A percentile compares a stretch with the other conserved stretches of the same genome.
These are phyloP conservation scores for Metridium senile DNA, from an alignment of 92 coral and sea anemone species.

Conservation along the genomic window DNA sequence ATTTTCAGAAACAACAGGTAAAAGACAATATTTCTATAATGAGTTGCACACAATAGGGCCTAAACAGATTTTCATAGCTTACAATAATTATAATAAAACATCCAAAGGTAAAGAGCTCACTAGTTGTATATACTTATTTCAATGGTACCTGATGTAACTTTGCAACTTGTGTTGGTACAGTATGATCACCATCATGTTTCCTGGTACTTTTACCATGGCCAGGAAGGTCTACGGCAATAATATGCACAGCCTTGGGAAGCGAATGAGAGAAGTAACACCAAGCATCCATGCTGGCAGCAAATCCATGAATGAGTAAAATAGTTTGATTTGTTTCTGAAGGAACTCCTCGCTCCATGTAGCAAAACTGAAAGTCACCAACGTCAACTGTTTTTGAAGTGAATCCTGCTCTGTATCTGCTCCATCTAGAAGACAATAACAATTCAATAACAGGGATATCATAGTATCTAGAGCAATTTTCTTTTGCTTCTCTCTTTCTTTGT, in stretches of 20 bases:
- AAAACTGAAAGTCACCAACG: slow-evolving; percentile 72
- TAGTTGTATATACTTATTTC: too few relatives aligned
- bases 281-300: slow-evolving; percentile 73
- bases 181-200: slow-evolving; percentile 79
- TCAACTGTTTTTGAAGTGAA: slow-evolving; percentile 56
- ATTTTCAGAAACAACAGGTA: too few relatives aligned
- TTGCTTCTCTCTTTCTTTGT: background rate
- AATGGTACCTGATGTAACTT: slow-evolving; percentile 95
- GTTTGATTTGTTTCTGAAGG: slow-evolving; percentile 41
- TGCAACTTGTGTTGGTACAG: slow-evolving; percentile 71
- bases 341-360: slow-evolving; percentile 78
- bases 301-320: slow-evolving; percentile 82
- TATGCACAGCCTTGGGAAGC: slow-evolving; percentile 67
- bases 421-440: slow-evolving; percentile 30
- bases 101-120: too few relatives aligned
- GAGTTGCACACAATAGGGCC: too few relatives aligned
- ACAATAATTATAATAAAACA: too few relatives aligned
- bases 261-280: slow-evolving; percentile 73
- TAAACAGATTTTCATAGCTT: too few relatives aligned
- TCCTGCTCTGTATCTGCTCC: slow-evolving; percentile 58
- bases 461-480: background rate
- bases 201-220: slow-evolving; percentile 96
- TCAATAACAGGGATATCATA: background rate
- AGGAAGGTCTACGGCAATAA: slow-evolving; percentile 86
- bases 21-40: too few relatives aligned